Percentiles rank a stretch among this genome's conserved stretches.
phyloP scores from a whole-genome alignment of 2,797 vertebrate genomes.

The Leptatherina wallacei region DNA sequence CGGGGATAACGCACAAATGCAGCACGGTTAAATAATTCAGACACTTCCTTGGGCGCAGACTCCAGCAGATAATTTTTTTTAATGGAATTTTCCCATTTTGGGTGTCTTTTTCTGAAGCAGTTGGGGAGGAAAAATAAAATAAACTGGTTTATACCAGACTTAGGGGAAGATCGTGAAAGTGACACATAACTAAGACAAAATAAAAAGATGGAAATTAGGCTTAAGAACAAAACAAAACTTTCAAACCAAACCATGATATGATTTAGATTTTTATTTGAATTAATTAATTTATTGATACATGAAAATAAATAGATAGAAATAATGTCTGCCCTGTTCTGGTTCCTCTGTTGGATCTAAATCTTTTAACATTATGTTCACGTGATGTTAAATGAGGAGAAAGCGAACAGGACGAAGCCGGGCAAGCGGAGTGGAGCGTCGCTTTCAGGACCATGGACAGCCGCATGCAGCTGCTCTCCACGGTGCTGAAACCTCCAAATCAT shows the following conservation, averaged over 20 bases:
- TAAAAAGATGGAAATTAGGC: constrained; percentile 2
- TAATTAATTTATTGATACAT: not conserved
- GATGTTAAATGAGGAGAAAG: not conserved
- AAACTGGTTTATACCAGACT: not conserved
- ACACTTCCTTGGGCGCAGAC: not conserved
- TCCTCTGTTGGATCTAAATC: too few species aligned
- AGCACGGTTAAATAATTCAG: constrained; percentile 13
- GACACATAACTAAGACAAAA: too few species aligned
- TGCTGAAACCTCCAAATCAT: constrained; percentile 26
- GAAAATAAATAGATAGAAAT: too few species aligned
- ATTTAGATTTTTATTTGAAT: not conserved
- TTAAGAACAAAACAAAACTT: constrained; percentile 27
- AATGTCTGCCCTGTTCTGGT: too few species aligned
- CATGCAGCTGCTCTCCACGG: constrained; percentile 46
- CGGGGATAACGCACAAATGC: constrained; percentile 24
- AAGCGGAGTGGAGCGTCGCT: not conserved
- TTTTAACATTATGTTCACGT: too few species aligned
- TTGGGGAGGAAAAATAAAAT: not conserved
- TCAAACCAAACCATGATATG: not conserved
- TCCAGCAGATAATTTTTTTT: not conserved
- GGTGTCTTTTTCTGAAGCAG: not conserved
- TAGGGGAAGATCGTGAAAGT: not conserved
- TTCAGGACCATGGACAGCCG: constrained; percentile 47
- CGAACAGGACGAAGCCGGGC: constrained; percentile 6
- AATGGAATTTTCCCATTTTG: not conserved